Conservation (phyloP, 2,888 invertebrate genomes). For the Taenaris catops region DNA sequence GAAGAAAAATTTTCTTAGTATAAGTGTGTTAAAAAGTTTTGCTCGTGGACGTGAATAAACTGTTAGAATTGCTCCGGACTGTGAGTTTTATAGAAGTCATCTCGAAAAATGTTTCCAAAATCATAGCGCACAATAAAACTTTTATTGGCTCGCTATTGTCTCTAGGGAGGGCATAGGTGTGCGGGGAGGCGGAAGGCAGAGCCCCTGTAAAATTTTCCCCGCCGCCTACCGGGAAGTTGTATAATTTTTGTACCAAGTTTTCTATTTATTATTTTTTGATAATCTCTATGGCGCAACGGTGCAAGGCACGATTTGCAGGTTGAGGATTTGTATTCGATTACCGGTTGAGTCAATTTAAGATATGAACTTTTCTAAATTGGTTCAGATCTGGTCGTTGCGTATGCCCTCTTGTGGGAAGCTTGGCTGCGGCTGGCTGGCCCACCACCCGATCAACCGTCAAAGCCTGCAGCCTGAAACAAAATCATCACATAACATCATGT, state of each 20-base stretch:
- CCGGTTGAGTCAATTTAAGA: too few relatives aligned
- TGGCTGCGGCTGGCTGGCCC: too few relatives aligned
- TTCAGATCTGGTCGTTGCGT: too few relatives aligned
- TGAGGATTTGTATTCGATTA: too few relatives aligned
- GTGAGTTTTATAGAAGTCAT: slow-evolving; percentile 67
- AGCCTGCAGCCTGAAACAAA: too few relatives aligned
- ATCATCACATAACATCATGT: too few relatives aligned
- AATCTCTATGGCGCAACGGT: too few relatives aligned
- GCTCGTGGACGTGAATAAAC: slow-evolving; percentile 42
- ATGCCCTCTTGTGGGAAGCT: too few relatives aligned
- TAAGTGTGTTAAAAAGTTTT: slow-evolving; percentile 22
- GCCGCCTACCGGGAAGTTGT: slow-evolving; percentile 36
- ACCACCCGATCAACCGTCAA: too few relatives aligned
- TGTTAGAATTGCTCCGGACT: slow-evolving; percentile 49
- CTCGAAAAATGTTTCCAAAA: slow-evolving; percentile 66
- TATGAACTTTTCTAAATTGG: too few relatives aligned
- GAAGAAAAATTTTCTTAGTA: slow-evolving; percentile 16
- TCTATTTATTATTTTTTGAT: too few relatives aligned
- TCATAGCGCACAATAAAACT: slow-evolving; percentile 69
- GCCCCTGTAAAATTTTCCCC: slow-evolving; percentile 24
- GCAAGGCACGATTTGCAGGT: too few relatives aligned
- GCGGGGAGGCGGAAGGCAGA: slow-evolving; percentile 29
- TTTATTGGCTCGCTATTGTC: slow-evolving; percentile 68
- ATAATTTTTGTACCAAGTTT: slow-evolving; percentile 58
- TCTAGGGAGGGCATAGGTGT: slow-evolving; percentile 38